phyloP scores from a whole-genome alignment of 2,113 vertebrate genomes.

The Nothobranchius kuhntae region DNA sequence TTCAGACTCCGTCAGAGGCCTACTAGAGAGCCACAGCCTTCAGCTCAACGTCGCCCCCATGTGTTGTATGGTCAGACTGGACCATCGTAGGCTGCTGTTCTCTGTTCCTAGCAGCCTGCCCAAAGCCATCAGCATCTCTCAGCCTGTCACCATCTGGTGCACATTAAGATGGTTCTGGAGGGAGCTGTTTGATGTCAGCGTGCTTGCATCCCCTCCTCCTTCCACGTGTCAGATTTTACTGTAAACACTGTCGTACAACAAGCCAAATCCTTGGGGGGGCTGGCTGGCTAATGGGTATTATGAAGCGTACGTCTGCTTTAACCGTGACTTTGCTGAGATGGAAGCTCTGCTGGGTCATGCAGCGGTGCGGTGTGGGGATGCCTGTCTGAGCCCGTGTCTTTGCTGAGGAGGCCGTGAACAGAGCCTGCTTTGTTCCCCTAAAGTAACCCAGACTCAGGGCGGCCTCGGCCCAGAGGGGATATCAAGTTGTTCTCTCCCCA shows the following conservation, averaged over 20 bases:
- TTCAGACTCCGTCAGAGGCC: conserved; percentile 31
- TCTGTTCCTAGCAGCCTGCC: conserved; percentile 60
- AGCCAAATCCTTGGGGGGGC: conserved; percentile 65
- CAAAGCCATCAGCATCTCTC: conserved; percentile 65
- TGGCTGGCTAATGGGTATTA: not conserved
- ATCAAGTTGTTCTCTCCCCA: conserved; percentile 74
- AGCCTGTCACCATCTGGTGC: conserved; percentile 75
- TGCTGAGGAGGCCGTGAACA: conserved; percentile 68
- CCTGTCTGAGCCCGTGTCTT: conserved; percentile 74
- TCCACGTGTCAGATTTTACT: conserved; percentile 74
- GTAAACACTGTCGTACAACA: conserved; percentile 77
- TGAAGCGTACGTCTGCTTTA: conserved; percentile 56
- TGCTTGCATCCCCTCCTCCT: conserved; percentile 65
- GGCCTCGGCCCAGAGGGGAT: conserved; percentile 69
- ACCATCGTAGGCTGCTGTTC: conserved; percentile 56
- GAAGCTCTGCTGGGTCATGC: conserved; percentile 58
- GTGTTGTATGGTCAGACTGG: conserved; percentile 24
- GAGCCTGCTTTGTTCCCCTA: conserved; percentile 77
- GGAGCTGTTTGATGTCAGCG: conserved; percentile 70
- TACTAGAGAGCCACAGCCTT: conserved; percentile 1
- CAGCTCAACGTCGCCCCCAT: conserved; percentile 52
- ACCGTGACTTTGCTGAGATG: conserved; percentile 50
- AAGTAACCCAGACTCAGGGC: conserved; percentile 76
- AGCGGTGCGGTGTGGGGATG: conserved; percentile 64
- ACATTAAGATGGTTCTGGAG: conserved; percentile 70